These are phyloP conservation scores for western clawed frog (Xenopus tropicalis) DNA, from an alignment of 2,113 vertebrate genomes.

Conservation along the genomic window UCB_Xtro_10.0 CM004451.2:87494501-87495000, in stretches of 20 bases:
- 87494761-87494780: background rate
- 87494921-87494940: constrained; percentile 24
- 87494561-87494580: no score
- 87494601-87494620: no score
- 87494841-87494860: background rate
- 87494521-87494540: no score
- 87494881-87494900: constrained; percentile 6
- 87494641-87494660: no score
- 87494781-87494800: background rate
- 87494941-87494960: constrained; percentile 12
- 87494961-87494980: constrained; percentile 26
- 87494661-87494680: background rate
- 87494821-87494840: background rate
- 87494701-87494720: background rate
- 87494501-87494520: no score
- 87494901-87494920: background rate
- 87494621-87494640: no score
- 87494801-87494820: background rate
- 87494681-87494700: background rate
- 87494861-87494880: constrained; percentile 25
- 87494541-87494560: no score
- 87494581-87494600: no score
- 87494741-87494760: background rate
- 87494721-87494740: background rate
- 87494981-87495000: constrained; percentile 15